These are phyloP conservation scores for Agelas oroides DNA, from an alignment of 37 sponge, comb jelly and placozoan species.

Conservation along the genomic window DNA sequence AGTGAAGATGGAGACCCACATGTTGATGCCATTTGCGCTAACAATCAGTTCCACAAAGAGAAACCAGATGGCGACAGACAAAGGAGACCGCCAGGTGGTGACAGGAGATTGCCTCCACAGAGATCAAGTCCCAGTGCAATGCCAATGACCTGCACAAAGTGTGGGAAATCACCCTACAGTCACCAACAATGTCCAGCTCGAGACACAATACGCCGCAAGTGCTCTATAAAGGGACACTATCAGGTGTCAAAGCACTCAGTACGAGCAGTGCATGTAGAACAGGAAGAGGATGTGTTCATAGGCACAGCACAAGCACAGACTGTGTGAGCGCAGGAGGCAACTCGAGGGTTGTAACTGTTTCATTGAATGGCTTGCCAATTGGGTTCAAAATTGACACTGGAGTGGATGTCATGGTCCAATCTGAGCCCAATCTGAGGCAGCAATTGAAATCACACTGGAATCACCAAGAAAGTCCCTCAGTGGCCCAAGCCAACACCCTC, in stretches of 20 bases:
- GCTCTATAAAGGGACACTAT: constrained; percentile 8
- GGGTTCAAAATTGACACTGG: constrained; percentile 33
- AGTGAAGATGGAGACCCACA: too few relatives aligned
- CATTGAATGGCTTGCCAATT: constrained; percentile 13
- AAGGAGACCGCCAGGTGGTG: too few relatives aligned
- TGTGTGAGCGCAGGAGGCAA: background rate
- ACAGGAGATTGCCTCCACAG: background rate
- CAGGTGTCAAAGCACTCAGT: background rate
- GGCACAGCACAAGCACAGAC: background rate
- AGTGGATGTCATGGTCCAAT: constrained; percentile 1
- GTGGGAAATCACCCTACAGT: constrained; percentile 11
- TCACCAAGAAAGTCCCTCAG: background rate
- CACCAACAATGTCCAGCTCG: constrained; percentile 19
- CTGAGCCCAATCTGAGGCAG: background rate
- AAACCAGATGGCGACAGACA: too few relatives aligned
- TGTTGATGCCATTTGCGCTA: too few relatives aligned
- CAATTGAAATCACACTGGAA: background rate
- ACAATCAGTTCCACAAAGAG: too few relatives aligned
- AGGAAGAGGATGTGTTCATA: background rate
- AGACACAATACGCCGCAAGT: background rate
- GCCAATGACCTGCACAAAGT: background rate
- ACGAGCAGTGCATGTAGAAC: background rate
- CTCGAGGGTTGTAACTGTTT: background rate
- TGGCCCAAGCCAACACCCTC: constrained; percentile 2
- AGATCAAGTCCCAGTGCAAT: too few relatives aligned